Evolutionary conservation across 1,140 invertebrate genomes (phyloP).

Genomic region (Ceratitis capitata): DNA sequence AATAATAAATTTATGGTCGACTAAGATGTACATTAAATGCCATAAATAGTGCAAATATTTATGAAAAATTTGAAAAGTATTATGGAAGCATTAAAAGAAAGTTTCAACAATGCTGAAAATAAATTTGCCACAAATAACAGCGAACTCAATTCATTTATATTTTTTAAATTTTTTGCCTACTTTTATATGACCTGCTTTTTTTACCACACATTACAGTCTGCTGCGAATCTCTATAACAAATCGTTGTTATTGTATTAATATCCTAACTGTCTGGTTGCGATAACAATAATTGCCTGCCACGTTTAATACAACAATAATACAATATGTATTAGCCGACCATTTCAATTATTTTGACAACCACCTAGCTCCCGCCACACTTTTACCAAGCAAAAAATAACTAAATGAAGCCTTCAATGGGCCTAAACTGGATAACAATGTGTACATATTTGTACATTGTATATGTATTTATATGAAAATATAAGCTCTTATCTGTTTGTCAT

Average conservation of each 20-base stretch:
- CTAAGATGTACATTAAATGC: not conserved
- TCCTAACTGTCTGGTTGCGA: not conserved
- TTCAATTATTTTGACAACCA: not conserved
- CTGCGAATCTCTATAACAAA: too few relatives aligned
- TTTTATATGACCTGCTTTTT: not conserved
- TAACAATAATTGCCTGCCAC: constrained; percentile 31
- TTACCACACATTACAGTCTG: not conserved
- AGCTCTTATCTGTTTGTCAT: not conserved
- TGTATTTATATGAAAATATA: not conserved
- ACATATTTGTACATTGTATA: too few relatives aligned
- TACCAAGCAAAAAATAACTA: not conserved
- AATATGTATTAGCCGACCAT: not conserved
- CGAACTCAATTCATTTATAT: not conserved
- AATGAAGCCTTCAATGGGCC: not conserved
- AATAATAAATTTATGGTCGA: not conserved
- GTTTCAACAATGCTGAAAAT: not conserved
- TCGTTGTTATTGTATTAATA: not conserved
- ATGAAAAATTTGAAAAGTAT: not conserved
- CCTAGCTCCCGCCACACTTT: not conserved
- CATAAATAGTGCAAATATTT: not conserved
- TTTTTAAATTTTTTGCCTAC: too few relatives aligned
- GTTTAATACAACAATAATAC: constrained; percentile 6
- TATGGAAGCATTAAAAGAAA: not conserved
- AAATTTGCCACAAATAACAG: not conserved
- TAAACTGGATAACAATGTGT: not conserved